Base-by-base conservation (phyloP, 1,140 invertebrate genomes). In the Drosophila jambulina region DNA sequence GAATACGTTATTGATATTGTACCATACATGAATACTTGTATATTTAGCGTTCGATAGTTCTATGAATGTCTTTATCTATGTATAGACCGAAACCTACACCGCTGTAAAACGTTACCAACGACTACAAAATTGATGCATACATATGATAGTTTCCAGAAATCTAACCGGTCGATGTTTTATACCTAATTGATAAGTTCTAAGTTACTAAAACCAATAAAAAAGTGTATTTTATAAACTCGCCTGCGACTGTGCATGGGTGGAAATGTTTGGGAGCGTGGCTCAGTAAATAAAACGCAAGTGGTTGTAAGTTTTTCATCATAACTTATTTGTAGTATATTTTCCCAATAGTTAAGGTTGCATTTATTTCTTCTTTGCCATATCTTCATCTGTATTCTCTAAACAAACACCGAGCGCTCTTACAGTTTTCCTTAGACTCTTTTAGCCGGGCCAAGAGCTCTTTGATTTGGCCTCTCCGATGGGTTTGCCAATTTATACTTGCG, bases 301-400 rank as follows among this genome's bases (percentile, higher is more conserved):
- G 64, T 54, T 29, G 32, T 62, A 70, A 71, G 57, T 84, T 80
- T 72, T 83, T 69, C 58, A 54, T 84, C 86, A 70, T 84, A 87
- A 90, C 85, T 84, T 86, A 86, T 65, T 80, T 87, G 80, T 81
- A 80, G 88, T 88, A 78, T 75, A 75, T 82, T 78, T 80, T 90
- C 69, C 80, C 76, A 88, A 87, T 88, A 87, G 84, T 88, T 88
- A 86, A 80, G 80, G 76, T 77, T 88, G 84, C 76, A 65, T 82
- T 79, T 74, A 63, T 63, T 81, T 72, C 42, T 75, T 67, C 48
- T 29, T 48, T 56, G 54, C 63, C 70, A 61, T 69, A 62, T 81
- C 61, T 36, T 72, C 64, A 19, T 29, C 48, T 51, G 40, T 77
- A 40, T 68, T 77, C 62, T 57, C 56, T 46, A 77, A 60, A 78